A percentile compares a stretch with the other conserved stretches of the same genome.
Conservation (phyloP, 2,797 vertebrate species). For the Syndactyla subalaris region DNA sequence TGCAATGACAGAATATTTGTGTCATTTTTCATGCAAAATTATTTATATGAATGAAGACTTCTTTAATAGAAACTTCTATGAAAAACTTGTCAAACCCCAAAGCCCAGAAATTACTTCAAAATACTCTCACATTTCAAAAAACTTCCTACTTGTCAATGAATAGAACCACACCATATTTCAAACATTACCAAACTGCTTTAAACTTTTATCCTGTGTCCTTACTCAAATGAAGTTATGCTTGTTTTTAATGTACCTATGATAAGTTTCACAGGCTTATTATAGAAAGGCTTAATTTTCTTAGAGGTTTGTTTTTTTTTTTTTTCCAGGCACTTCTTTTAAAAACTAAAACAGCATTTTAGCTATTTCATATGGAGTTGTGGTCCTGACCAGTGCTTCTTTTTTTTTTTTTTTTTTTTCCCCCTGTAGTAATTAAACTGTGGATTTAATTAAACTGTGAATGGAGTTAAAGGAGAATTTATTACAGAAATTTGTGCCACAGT, state of each 20-base stretch:
- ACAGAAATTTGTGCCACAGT: background rate
- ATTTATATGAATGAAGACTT: background rate
- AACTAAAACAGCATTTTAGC: background rate
- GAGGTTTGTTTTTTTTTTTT: background rate
- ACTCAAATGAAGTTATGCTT: background rate
- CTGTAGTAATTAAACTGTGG: background rate
- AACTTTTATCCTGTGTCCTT: background rate
- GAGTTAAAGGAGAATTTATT: background rate
- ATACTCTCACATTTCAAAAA: background rate
- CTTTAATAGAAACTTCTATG: background rate
- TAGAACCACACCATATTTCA: background rate
- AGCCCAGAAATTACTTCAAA: background rate
- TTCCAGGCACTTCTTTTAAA: background rate
- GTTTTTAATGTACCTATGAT: background rate
- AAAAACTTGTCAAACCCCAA: background rate
- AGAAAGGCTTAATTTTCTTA: background rate
- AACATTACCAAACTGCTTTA: background rate
- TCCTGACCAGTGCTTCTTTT: background rate
- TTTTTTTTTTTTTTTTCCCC: too few species aligned
- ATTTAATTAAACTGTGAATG: slow-evolving; percentile 27
- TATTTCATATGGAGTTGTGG: background rate
- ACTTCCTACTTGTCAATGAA: background rate
- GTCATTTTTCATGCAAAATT: background rate
- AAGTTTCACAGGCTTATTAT: background rate
- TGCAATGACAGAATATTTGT: background rate